Evolutionary conservation across 1,140 invertebrate species (phyloP).

Genomic region (Trichoplusia ni): DNA sequence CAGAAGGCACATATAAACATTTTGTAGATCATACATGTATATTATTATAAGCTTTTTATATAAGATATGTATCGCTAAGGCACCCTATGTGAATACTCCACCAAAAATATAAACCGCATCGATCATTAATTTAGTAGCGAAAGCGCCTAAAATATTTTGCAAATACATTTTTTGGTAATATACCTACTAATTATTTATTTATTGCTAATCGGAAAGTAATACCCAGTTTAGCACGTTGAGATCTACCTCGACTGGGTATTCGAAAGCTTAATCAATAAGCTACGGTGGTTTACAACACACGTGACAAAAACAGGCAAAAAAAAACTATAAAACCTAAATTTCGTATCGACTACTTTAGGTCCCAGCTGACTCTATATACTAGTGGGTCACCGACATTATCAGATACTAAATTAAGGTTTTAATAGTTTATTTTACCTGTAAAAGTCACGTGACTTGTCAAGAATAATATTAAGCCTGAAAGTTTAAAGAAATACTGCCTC

Average conservation of each 20-base stretch:
- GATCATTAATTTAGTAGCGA: neutral
- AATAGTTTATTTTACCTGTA: too few species aligned
- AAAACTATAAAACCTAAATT: too few species aligned
- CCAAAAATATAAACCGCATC: neutral
- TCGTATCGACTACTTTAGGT: too few species aligned
- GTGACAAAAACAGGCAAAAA: too few species aligned
- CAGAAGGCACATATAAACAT: constrained; percentile 53
- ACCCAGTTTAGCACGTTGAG: constrained; percentile 1
- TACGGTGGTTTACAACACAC: too few species aligned
- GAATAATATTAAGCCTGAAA: too few species aligned
- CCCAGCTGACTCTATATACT: too few species aligned
- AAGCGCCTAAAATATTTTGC: neutral
- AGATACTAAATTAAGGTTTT: too few species aligned
- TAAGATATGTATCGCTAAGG: constrained; percentile 23
- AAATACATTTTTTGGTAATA: neutral
- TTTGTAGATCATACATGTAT: constrained; percentile 22
- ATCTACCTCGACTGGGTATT: neutral
- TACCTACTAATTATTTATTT: neutral
- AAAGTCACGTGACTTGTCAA: too few species aligned
- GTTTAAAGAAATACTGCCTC: constrained; percentile 23
- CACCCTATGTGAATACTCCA: constrained; percentile 3
- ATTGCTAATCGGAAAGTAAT: neutral
- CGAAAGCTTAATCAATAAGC: too few species aligned
- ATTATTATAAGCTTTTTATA: neutral
- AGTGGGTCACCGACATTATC: too few species aligned